Evolutionary conservation across 2,888 invertebrate species (phyloP), one percentile per base, ranked within the genome.

Genomic region (Dascillus cervinus): DNA sequence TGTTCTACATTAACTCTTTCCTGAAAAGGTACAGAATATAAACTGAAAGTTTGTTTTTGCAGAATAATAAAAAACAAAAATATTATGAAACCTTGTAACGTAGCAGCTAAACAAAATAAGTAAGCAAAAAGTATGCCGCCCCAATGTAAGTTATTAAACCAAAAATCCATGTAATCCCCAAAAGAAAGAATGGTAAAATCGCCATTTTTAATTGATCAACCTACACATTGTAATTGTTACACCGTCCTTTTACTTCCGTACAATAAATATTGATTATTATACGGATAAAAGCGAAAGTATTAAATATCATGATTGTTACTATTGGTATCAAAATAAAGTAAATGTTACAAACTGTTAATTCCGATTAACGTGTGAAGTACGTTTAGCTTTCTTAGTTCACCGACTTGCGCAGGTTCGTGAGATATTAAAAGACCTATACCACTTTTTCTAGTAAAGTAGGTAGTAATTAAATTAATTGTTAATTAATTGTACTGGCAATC

Each of bases 91-190:
- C 74, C 74, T 56, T 74, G 74, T 37, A 64, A 62, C 1, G 70
- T 68, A 1, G 65, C 67, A 0, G 70, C 65, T 9, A 72, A 40
- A 22, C 70, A 67, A 44, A 73, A 74, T 2, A 73, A 49, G 45
- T 72, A 74, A 4, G 50, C 46, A 13, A 55, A 48, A n/a, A 46
- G 21, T 2, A 43, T 24, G 2, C 39, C 36, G 3, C 42, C 32
- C 41, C 32, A 26, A 52, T 29, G 2, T 68, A 65, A 10, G 67
- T 64, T 1, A 69, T 61, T 0, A 73, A 34, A 11, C 73, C 74
- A 43, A 73, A 72, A 3, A 73, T 39, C 74, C 74, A 74, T 4
- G 73, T 71, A 13, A 74, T 53, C 6, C 74, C 74, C 35, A 73
- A 69, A 3, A 74, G 54, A 39, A 73, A 74, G 19, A 73, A 73